Conservation (phyloP, 2,888 invertebrate genomes). For the Halictus quadricinctus region DNA sequence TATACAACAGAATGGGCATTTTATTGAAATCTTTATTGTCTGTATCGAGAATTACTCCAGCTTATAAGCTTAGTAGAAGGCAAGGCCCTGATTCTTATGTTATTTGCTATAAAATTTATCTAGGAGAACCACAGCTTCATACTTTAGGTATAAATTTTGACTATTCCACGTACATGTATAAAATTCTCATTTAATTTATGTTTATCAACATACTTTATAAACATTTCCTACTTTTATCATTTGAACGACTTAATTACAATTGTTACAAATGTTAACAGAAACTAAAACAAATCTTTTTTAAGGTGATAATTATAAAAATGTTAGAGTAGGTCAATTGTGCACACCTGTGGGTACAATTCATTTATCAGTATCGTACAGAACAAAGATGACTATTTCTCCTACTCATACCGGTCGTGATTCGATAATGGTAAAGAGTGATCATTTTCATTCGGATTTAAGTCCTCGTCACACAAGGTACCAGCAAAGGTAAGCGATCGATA, state of each 20-base stretch:
- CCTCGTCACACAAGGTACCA: slow-evolving; percentile 87
- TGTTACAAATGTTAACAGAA: background rate
- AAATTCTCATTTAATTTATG: background rate
- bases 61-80: slow-evolving; percentile 94
- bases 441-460: slow-evolving; percentile 91
- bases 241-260: background rate
- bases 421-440: slow-evolving; percentile 95
- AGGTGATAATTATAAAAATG: slow-evolving; percentile 92
- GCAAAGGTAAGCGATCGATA: slow-evolving; percentile 81
- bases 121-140: slow-evolving; percentile 90
- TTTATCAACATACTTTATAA: background rate
- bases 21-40: slow-evolving; percentile 95
- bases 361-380: slow-evolving; percentile 93
- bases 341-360: slow-evolving; percentile 93
- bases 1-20: slow-evolving; percentile 96
- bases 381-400: slow-evolving; percentile 95
- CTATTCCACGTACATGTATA: background rate
- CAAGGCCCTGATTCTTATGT: slow-evolving; percentile 95
- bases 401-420: slow-evolving; percentile 88
- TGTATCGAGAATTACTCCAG: slow-evolving; percentile 95
- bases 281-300: slow-evolving; percentile 63
- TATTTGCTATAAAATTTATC: slow-evolving; percentile 93
- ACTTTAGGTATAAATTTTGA: slow-evolving; percentile 84
- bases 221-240: background rate
- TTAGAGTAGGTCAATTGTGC: slow-evolving; percentile 92